Evolutionary conservation across 2,888 invertebrate species (phyloP).

Genomic region (Alcis repandata): DNA sequence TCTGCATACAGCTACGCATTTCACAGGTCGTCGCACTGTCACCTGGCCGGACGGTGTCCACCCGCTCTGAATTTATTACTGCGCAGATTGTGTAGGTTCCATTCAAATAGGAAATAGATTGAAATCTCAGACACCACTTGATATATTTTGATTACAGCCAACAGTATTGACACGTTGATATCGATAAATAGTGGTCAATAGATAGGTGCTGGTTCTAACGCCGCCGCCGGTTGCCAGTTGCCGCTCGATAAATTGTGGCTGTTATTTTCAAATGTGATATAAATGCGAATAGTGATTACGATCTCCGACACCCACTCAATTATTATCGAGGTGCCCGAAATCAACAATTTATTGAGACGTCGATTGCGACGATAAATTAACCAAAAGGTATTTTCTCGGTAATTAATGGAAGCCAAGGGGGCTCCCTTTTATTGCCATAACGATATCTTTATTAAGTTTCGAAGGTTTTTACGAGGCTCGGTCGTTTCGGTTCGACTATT

Average conservation of each 20-base stretch:
- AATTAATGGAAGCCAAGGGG: constrained; percentile 70
- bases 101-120: constrained; percentile 29
- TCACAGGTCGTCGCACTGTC: constrained; percentile 32
- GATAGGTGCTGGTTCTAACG: constrained; percentile 18
- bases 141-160: constrained; percentile 26
- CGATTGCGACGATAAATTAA: constrained; percentile 73
- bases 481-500: constrained; percentile 50
- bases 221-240: constrained; percentile 19
- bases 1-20: constrained; percentile 25
- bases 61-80: constrained; percentile 35
- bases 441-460: constrained; percentile 75
- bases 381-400: constrained; percentile 69
- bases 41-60: constrained; percentile 28
- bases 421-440: constrained; percentile 71
- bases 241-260: constrained; percentile 21
- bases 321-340: constrained; percentile 62
- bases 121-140: constrained; percentile 28
- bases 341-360: constrained; percentile 75
- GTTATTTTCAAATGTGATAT: constrained; percentile 34
- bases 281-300: constrained; percentile 59
- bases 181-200: constrained; percentile 27
- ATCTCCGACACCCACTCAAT: constrained; percentile 61
- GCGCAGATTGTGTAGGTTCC: constrained; percentile 25
- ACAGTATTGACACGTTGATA: constrained; percentile 23
- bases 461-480: constrained; percentile 59